Base-by-base conservation (phyloP, 2,113 vertebrate genomes). In the Sisor rabdophorus region DNA sequence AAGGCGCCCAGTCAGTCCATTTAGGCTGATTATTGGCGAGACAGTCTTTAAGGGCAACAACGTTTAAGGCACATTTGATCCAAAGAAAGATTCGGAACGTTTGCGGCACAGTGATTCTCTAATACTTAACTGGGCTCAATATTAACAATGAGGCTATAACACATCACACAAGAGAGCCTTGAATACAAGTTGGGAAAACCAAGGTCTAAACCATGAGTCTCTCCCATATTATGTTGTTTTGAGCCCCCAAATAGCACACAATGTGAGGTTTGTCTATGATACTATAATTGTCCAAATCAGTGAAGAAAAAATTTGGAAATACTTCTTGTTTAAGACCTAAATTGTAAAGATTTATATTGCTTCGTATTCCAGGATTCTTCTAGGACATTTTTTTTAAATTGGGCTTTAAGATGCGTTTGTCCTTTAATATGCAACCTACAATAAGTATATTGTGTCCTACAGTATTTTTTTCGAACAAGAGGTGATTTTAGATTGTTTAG, bases 21-120 rank as follows among this genome's bases (percentile, higher is more conserved):
- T 48, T 32, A 16, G 28, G 76, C 73, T 83, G 71, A 79, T 71
- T 68, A 12, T 75, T 48, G 78, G 15, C 20, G 24, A 36, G 19
- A 28, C 48, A 77, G 80, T 81, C 71, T 69, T 30, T 61, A 50
- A 63, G 64, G 63, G 32, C 68, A 54, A 78, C 77, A 71, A 77
- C 80, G 61, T 85, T 83, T 81, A 87, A 87, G 86, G 85, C 87
- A 88, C 85, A 67, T 55, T 69, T 70, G 60, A 67, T 71, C 54
- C 44, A 24, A 19, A 52, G 60, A 19, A 55, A 65, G 30, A 77
- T 61, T 26, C 56, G 52, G 69, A 73, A 80, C 71, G 28, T 77
- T 84, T 78, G 86, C 84, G 87, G 86, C 85, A 89, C 81, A 82
- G 82, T 71, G 79, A 87, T 84, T 85, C 80, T 85, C 84, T 77